phyloP scores from a whole-genome alignment of 2,888 invertebrate genomes.

The Iphiclides podalirius region DNA sequence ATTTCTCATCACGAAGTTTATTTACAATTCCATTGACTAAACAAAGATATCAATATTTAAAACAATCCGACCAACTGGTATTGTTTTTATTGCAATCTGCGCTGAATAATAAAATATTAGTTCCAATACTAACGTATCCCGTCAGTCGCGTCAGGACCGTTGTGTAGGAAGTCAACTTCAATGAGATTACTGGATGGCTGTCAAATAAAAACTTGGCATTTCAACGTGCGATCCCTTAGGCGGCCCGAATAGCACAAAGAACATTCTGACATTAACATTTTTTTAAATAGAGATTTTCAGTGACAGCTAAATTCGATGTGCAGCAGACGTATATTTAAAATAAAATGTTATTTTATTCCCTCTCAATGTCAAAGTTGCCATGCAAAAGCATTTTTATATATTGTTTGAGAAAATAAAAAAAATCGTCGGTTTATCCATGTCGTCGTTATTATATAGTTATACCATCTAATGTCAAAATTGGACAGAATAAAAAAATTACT shows the following conservation, averaged over 20 bases:
- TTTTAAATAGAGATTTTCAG: background rate
- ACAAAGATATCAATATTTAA: too few species aligned
- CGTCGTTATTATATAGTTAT: too few species aligned
- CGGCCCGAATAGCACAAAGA: background rate
- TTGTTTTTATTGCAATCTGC: too few species aligned
- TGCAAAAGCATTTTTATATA: background rate
- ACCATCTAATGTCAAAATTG: too few species aligned
- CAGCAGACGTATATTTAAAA: background rate
- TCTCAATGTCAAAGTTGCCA: background rate
- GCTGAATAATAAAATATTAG: too few species aligned
- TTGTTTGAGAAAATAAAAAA: background rate
- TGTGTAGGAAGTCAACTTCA: background rate
- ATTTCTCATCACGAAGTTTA: too few species aligned
- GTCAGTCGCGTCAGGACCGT: background rate
- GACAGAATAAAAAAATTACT: too few species aligned
- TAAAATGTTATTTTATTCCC: background rate
- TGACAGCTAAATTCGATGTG: background rate
- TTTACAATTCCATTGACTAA: too few species aligned
- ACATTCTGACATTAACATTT: background rate
- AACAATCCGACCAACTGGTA: background rate
- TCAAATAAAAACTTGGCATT: conserved; percentile 1
- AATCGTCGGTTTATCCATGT: too few species aligned
- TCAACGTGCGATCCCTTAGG: background rate
- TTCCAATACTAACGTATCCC: too few species aligned
- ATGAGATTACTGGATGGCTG: background rate